A percentile compares a stretch with the other conserved stretches of the same genome.
Evolutionary conservation across 1,140 invertebrate genomes (phyloP).

Genomic region (Drosophila nannoptera): DNA sequence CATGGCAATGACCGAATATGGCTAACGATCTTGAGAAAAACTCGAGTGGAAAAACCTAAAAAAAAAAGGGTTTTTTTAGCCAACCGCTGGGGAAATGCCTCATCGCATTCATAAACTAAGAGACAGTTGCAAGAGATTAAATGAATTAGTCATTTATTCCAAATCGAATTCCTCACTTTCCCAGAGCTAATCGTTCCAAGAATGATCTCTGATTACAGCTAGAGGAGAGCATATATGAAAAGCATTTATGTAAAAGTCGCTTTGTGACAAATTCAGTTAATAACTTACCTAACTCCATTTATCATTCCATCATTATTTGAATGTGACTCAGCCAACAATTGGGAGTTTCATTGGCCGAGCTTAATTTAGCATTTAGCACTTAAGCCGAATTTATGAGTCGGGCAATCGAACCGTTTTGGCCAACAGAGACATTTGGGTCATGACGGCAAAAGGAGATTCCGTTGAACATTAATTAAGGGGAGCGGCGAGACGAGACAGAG

Average conservation of each 20-base stretch:
- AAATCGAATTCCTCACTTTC: too few relatives aligned
- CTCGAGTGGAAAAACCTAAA: constrained; percentile 35
- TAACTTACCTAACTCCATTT: constrained; percentile 4
- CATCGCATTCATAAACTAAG: too few relatives aligned
- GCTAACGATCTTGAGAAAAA: constrained; percentile 43
- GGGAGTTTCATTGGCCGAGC: constrained; percentile 39
- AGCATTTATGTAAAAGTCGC: too few relatives aligned
- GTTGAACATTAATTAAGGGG: constrained; percentile 53
- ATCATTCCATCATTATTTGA: constrained; percentile 1
- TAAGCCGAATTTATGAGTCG: constrained; percentile 47
- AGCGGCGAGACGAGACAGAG: constrained; percentile 19
- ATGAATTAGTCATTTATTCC: too few relatives aligned
- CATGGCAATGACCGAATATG: constrained; percentile 74
- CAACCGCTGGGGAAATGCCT: too few relatives aligned
- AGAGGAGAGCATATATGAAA: too few relatives aligned
- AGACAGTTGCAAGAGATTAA: too few relatives aligned
- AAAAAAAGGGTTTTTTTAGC: too few relatives aligned
- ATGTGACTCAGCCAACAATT: constrained; percentile 40
- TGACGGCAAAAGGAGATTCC: constrained; percentile 61
- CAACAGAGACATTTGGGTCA: constrained; percentile 65
- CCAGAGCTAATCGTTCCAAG: too few relatives aligned
- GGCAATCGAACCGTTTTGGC: constrained; percentile 43
- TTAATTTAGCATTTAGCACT: constrained; percentile 65
- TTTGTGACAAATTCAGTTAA: background rate
- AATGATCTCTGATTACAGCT: too few relatives aligned